phyloP scores from a whole-genome alignment of 35 echinoderm and acorn worm genomes.

The Holothuria glaberrima region DNA sequence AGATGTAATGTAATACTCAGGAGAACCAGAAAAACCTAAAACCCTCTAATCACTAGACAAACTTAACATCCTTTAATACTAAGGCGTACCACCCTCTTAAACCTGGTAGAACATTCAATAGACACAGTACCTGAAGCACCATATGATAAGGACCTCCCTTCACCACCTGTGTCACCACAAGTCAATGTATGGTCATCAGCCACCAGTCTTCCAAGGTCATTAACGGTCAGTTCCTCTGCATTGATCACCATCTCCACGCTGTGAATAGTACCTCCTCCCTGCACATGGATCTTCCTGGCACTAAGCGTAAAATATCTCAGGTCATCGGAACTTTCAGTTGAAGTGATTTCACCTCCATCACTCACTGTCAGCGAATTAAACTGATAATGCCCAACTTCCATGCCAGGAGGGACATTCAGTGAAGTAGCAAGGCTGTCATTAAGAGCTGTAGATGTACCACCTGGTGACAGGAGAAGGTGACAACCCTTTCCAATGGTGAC shows the following conservation, averaged over 20 bases:
- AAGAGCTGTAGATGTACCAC: slow-evolving; percentile 71
- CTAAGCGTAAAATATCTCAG: slow-evolving; percentile 73
- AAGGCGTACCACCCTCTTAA: no score
- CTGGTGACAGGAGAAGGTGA: slow-evolving; percentile 76
- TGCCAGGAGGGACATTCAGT: slow-evolving; percentile 34
- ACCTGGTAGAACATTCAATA: no score
- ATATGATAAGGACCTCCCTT: slow-evolving; percentile 44
- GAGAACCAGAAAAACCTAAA: no score
- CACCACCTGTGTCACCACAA: slow-evolving; percentile 66
- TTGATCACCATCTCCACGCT: slow-evolving; percentile 64
- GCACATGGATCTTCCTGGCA: slow-evolving; percentile 57
- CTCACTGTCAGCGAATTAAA: slow-evolving; percentile 76
- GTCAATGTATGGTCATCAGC: slow-evolving; percentile 70
- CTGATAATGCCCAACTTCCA: slow-evolving; percentile 72
- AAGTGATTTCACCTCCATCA: slow-evolving; percentile 75
- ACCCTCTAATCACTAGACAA: no score
- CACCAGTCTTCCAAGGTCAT: slow-evolving; percentile 78
- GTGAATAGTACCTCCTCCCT: slow-evolving; percentile 82
- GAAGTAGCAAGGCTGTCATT: slow-evolving; percentile 61
- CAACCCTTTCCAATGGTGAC: slow-evolving; percentile 77
- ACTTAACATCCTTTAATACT: no score
- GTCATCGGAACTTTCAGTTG: slow-evolving; percentile 60
- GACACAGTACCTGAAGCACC: slow-evolving; percentile 71
- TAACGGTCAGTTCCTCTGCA: slow-evolving; percentile 63
- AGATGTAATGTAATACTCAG: no score